Base-by-base conservation (phyloP, 1,140 invertebrate genomes). In the Matsumurasca onukii region DNA sequence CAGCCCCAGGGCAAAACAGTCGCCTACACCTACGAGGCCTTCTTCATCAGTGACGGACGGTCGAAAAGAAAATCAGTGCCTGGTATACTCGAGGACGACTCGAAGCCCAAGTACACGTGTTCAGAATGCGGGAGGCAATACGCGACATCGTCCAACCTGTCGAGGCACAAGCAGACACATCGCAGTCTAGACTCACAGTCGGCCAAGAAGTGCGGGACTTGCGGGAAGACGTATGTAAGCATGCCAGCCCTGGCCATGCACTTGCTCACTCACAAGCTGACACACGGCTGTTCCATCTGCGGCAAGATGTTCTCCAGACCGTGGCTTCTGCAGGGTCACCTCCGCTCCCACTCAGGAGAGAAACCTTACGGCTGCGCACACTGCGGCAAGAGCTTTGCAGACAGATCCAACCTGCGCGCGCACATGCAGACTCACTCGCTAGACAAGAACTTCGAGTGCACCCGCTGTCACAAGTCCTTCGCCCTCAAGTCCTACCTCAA, bases 241-340 rank as follows among this genome's bases (percentile, higher is more conserved):
- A 98, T 98, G 96, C 96, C 97, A 0, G 97, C 97, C 0, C 80
- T 98, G 55, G 94, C 95, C 15, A 99, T 99, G 97, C 97, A 98
- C 82, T 84, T 98, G 52, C 84, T 98, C 20, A 98, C 97, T 80
- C 95, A 86, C 82, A 96, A 86, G 85, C 87, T 85, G 82, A 91
- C 94, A 68, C 95, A 97, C 78, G 93, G 89, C 73, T 98, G 97
- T 81, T 88, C 88, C 27, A 87, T 97, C 3, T 99, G 97, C 80
- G 93, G 93, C 29, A 97, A 97, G 79, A 85, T 92, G 61, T 98
- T 98, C 84, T 94, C 92, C 0, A 83, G 95, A 20, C 94, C 93
- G 0, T 97, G 95, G 95, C 83, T 97, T 5, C 85, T 98, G 9
- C 93, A 96, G 77, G 94, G 94, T 17, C 97, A 98, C 76, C 86